A percentile compares a stretch with the other conserved stretches of the same genome.
Conservation (phyloP, 2,888 invertebrate genomes). For the Lepidonotus clava region DNA sequence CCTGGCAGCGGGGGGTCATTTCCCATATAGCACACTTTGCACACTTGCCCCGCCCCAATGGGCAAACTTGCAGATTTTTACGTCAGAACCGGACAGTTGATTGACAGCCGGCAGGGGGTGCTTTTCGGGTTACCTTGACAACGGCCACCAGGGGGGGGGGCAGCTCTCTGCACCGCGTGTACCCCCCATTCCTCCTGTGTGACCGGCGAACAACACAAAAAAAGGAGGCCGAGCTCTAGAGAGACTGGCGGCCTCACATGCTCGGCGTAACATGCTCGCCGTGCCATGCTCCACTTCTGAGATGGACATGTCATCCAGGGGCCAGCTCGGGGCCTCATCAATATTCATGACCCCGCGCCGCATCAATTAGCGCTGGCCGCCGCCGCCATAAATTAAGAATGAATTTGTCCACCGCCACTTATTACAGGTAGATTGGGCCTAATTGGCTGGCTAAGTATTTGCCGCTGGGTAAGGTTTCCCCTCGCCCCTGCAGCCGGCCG, state of each 20-base stretch:
- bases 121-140: too few species aligned
- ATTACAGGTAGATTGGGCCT: slow-evolving; percentile 46
- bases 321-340: slow-evolving; percentile 33
- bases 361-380: slow-evolving; percentile 24
- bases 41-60: background rate
- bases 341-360: slow-evolving; percentile 36
- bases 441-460: slow-evolving; percentile 38
- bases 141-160: too few species aligned
- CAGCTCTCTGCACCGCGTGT: too few species aligned
- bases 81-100: background rate
- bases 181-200: too few species aligned
- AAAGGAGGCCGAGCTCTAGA: slow-evolving; percentile 20
- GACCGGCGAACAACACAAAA: background rate
- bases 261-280: slow-evolving; percentile 4
- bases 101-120: background rate
- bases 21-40: background rate
- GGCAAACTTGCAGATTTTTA: background rate
- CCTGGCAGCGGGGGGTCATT: background rate
- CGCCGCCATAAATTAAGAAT: slow-evolving; percentile 34
- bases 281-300: slow-evolving; percentile 47
- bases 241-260: background rate
- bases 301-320: slow-evolving; percentile 52
- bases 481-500: background rate
- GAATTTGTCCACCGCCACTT: slow-evolving; percentile 43
- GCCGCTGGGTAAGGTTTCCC: background rate